These are phyloP conservation scores for Acropora tenuis DNA, from an alignment of 64 coral and sea anemone species.

Conservation along the genomic window DNA sequence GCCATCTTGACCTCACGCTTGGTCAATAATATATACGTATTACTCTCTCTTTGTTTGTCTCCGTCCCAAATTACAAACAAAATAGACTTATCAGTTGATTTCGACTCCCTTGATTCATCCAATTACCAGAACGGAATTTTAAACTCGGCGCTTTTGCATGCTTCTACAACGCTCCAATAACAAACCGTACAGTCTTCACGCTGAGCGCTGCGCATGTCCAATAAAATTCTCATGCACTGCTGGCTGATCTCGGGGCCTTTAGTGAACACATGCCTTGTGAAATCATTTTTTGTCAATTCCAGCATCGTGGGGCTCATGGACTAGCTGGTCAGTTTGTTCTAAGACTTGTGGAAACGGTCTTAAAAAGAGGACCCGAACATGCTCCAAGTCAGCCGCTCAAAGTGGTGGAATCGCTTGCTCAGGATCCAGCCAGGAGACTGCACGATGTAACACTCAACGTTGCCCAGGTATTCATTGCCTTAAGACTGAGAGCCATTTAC, in stretches of 20 bases:
- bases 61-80: too few relatives aligned
- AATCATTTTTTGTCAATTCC: neutral
- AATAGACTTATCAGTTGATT: too few relatives aligned
- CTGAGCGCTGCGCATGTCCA: too few relatives aligned
- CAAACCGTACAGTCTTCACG: too few relatives aligned
- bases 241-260: neutral
- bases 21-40: too few relatives aligned
- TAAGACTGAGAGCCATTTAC: neutral
- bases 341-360: slow-evolving; percentile 52
- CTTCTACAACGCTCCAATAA: too few relatives aligned
- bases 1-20: too few relatives aligned
- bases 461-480: slow-evolving; percentile 8
- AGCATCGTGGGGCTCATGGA: slow-evolving; percentile 73
- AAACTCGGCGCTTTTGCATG: too few relatives aligned
- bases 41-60: too few relatives aligned
- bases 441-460: slow-evolving; percentile 6
- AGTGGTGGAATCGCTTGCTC: slow-evolving; percentile 63
- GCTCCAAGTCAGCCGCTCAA: slow-evolving; percentile 66
- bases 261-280: neutral
- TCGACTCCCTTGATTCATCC: too few relatives aligned
- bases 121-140: too few relatives aligned
- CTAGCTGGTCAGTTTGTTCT: slow-evolving; percentile 36
- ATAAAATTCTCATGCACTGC: too few relatives aligned
- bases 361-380: slow-evolving; percentile 41
- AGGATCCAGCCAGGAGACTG: slow-evolving; percentile 2